These are phyloP conservation scores for Atherinomorus stipes DNA, from an alignment of 2,113 vertebrate genomes.

Conservation along the genomic window DNA sequence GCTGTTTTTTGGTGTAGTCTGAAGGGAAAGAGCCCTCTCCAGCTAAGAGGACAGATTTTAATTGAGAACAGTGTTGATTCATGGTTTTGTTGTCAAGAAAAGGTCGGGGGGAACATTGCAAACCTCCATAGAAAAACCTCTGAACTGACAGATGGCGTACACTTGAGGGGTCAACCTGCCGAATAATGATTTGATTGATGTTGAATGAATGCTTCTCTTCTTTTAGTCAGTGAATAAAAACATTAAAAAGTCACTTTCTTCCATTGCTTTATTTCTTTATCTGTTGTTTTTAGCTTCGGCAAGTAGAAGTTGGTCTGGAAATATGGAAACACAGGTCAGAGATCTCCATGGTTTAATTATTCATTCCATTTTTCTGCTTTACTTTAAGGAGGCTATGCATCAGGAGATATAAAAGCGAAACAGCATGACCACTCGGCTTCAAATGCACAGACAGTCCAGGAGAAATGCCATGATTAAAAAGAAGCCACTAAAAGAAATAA, in stretches of 20 bases:
- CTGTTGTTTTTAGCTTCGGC: no score
- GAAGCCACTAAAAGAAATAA: no score
- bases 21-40: slow-evolving; percentile 58
- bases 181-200: slow-evolving; percentile 95
- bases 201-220: slow-evolving; percentile 98
- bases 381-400: no score
- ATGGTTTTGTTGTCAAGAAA: slow-evolving; percentile 77
- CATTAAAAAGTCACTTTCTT: slow-evolving; percentile 82
- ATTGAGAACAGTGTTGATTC: slow-evolving; percentile 87
- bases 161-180: slow-evolving; percentile 86
- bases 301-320: no score
- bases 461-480: no score
- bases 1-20: slow-evolving; percentile 56
- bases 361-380: no score
- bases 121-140: slow-evolving; percentile 66
- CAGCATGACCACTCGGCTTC: no score
- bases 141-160: slow-evolving; percentile 84
- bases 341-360: no score
- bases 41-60: slow-evolving; percentile 91
- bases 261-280: neutral
- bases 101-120: slow-evolving; percentile 70
- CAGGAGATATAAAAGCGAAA: no score
- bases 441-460: no score
- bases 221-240: slow-evolving; percentile 99
- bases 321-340: no score